These are phyloP conservation scores for Drosophila borealis DNA, from an alignment of 2,888 invertebrate genomes.

Conservation along the genomic window DNA sequence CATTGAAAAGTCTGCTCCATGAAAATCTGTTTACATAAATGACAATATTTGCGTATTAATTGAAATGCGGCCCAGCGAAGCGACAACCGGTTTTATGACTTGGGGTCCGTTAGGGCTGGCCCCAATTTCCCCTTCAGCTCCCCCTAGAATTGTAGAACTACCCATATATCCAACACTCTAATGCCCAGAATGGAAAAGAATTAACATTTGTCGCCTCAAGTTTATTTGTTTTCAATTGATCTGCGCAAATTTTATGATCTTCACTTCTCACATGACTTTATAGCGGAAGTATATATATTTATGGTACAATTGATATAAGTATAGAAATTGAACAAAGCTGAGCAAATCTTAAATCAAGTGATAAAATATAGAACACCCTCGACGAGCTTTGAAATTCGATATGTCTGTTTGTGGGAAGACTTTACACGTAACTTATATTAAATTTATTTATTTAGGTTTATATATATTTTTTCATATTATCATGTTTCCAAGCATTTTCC, in stretches of 20 bases:
- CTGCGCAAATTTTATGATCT: background rate
- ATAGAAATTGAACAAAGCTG: background rate
- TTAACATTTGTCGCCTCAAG: conserved; percentile 1
- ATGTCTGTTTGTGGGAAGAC: conserved; percentile 5
- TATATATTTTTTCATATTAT: background rate
- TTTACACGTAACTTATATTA: background rate
- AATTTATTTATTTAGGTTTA: background rate
- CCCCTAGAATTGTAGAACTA: background rate
- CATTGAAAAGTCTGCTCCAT: conserved; percentile 23
- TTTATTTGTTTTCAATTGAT: background rate
- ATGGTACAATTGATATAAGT: background rate
- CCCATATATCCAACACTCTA: conserved; percentile 4
- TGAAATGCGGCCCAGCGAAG: conserved; percentile 58
- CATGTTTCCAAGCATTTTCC: background rate
- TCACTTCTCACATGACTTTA: conserved; percentile 1
- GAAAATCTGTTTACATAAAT: conserved; percentile 60
- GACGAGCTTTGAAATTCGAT: conserved; percentile 8
- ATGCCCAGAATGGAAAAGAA: conserved; percentile 11
- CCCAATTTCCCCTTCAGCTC: background rate
- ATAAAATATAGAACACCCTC: background rate
- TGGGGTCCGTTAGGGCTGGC: conserved; percentile 6
- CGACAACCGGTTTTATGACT: conserved; percentile 43
- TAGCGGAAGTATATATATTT: background rate
- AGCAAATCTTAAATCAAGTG: background rate
- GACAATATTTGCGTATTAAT: conserved; percentile 72